Percentiles rank a stretch among this genome's conserved stretches.
Evolutionary conservation across 2,113 vertebrate species (phyloP).

Genomic region (Catharus fuscescens): DNA sequence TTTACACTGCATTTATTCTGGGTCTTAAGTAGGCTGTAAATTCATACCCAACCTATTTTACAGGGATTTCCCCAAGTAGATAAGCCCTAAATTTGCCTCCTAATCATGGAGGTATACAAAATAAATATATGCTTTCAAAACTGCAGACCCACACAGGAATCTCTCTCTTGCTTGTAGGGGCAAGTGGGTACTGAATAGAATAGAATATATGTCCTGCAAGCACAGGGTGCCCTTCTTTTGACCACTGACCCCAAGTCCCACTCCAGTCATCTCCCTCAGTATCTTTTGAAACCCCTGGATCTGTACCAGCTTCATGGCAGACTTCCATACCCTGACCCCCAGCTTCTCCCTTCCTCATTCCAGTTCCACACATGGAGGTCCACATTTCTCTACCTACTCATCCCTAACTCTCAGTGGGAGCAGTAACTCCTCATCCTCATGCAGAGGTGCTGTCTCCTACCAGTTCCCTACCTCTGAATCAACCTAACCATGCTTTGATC

Average conservation of each 20-base stretch:
- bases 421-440: not conserved
- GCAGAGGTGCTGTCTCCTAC: not conserved
- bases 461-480: not conserved
- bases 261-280: not conserved
- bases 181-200: not conserved
- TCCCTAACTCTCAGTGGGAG: not conserved
- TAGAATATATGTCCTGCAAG: not conserved
- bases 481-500: not conserved
- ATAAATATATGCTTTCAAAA: conserved; percentile 40
- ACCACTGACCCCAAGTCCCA: not conserved
- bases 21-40: conserved; percentile 60
- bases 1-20: conserved; percentile 51
- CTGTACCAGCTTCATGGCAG: not conserved
- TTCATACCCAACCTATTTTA: conserved; percentile 45
- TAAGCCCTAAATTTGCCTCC: conserved; percentile 27
- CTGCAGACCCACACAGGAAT: not conserved
- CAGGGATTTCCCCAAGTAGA: conserved; percentile 61
- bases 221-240: not conserved
- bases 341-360: not conserved
- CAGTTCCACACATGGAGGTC: not conserved
- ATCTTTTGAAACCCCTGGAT: not conserved
- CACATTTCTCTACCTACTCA: not conserved
- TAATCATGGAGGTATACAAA: conserved; percentile 38
- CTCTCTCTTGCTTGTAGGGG: not conserved
- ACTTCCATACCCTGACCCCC: not conserved